Evolutionary conservation across 2,888 invertebrate genomes (phyloP).

Genomic region (Cybosia mesomella): DNA sequence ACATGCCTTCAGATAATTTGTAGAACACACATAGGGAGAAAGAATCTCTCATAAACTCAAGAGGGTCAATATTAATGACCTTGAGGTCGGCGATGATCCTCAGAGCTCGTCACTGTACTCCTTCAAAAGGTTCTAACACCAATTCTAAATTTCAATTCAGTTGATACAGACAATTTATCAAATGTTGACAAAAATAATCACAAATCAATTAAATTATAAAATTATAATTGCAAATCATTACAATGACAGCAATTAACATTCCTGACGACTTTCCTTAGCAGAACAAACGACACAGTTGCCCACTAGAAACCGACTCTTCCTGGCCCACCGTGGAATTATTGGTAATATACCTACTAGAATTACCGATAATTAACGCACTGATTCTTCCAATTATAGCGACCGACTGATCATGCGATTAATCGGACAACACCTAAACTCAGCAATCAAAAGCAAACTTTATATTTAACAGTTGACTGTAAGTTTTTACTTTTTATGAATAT

Average conservation of each 20-base stretch:
- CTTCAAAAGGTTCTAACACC: no score
- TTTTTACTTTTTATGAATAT: not conserved
- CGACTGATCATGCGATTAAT: constrained; percentile 45
- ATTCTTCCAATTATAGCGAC: constrained; percentile 36
- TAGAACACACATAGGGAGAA: no score
- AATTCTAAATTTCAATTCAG: no score
- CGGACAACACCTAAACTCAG: not conserved
- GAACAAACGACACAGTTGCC: constrained; percentile 18
- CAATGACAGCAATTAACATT: constrained; percentile 18
- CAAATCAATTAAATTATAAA: constrained; percentile 9
- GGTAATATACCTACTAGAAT: constrained; percentile 34
- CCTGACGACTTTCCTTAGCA: constrained; percentile 20
- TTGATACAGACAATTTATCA: not conserved
- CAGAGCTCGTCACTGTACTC: no score
- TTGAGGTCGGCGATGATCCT: no score
- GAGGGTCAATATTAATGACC: no score
- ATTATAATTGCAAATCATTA: not conserved
- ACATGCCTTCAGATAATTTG: no score
- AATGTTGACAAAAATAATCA: constrained; percentile 2
- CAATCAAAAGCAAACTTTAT: constrained; percentile 7
- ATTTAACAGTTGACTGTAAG: not conserved
- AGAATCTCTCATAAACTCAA: no score
- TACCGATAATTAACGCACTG: constrained; percentile 38
- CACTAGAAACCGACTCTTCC: constrained; percentile 37
- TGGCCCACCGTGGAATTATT: constrained; percentile 26